A percentile compares a stretch with the other conserved stretches of the same genome.
phyloP scores from a whole-genome alignment of 2,888 invertebrate species.

The Rotaria socialis region DNA sequence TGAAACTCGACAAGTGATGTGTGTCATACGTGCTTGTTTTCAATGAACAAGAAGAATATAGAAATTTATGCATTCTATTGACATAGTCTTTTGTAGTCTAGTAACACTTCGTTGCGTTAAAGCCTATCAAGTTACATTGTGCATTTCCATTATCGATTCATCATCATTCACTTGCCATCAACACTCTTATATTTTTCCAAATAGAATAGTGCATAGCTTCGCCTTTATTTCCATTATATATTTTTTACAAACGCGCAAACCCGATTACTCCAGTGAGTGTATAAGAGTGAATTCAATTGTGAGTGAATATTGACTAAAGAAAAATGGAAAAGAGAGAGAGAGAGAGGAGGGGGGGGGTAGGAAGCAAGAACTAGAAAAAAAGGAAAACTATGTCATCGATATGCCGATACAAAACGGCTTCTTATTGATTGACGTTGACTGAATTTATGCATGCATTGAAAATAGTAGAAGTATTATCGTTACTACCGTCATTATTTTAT shows the following conservation, averaged over 20 bases:
- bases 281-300: neutral
- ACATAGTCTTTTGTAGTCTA: neutral
- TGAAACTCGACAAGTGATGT: conserved; percentile 5
- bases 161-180: neutral
- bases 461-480: neutral
- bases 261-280: neutral
- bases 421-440: neutral
- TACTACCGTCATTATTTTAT: neutral
- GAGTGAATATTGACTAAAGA: neutral
- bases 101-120: neutral
- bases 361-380: neutral
- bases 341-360: no score
- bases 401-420: neutral
- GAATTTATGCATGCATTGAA: neutral
- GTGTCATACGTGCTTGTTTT: neutral
- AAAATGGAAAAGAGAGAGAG: neutral
- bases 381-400: neutral
- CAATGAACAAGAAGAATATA: neutral
- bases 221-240: neutral
- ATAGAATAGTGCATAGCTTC: neutral
- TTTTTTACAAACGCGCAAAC: neutral
- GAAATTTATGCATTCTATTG: no score
- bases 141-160: conserved; percentile 22
- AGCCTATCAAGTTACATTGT: neutral
- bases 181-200: conserved; percentile 5